Evolutionary conservation across 2,888 invertebrate species (phyloP).

Genomic region (Drosophila seclusa): DNA sequence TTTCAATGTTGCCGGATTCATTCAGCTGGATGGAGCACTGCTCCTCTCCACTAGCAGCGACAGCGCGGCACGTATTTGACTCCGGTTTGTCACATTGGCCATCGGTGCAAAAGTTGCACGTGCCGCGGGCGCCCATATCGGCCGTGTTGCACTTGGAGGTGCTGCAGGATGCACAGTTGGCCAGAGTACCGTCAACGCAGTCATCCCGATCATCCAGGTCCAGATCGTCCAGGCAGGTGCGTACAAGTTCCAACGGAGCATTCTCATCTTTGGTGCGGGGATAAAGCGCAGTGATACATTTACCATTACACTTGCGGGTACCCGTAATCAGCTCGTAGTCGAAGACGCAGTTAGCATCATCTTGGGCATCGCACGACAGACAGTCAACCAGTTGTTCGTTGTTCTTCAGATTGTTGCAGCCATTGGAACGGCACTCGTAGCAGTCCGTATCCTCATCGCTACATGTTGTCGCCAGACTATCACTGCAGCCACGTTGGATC

Average conservation of each 20-base stretch:
- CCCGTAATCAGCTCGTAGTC: conserved; percentile 57
- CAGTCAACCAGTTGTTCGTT: conserved; percentile 70
- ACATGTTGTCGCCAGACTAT: conserved; percentile 55
- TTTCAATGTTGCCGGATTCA: conserved; percentile 45
- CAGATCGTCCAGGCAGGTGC: conserved; percentile 81
- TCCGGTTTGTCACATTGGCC: conserved; percentile 67
- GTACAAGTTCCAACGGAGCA: conserved; percentile 70
- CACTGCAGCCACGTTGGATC: conserved; percentile 74
- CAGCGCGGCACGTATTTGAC: conserved; percentile 65
- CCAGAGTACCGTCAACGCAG: conserved; percentile 54
- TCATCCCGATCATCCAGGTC: conserved; percentile 70
- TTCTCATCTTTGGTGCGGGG: conserved; percentile 64
- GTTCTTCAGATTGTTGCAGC: conserved; percentile 72
- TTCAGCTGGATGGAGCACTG: conserved; percentile 77
- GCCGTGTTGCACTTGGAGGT: conserved; percentile 65
- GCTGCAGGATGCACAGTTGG: conserved; percentile 68
- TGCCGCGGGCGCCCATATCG: conserved; percentile 66
- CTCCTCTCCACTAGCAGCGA: conserved; percentile 56
- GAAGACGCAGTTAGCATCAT: conserved; percentile 61
- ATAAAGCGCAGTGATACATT: conserved; percentile 81
- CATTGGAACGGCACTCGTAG: conserved; percentile 78
- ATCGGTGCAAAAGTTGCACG: conserved; percentile 72
- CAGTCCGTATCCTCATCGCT: conserved; percentile 49
- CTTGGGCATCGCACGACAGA: conserved; percentile 69
- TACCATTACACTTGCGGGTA: conserved; percentile 66